phyloP scores from a whole-genome alignment of 2,888 invertebrate species.

The Aphidoletes aphidimyza region DNA sequence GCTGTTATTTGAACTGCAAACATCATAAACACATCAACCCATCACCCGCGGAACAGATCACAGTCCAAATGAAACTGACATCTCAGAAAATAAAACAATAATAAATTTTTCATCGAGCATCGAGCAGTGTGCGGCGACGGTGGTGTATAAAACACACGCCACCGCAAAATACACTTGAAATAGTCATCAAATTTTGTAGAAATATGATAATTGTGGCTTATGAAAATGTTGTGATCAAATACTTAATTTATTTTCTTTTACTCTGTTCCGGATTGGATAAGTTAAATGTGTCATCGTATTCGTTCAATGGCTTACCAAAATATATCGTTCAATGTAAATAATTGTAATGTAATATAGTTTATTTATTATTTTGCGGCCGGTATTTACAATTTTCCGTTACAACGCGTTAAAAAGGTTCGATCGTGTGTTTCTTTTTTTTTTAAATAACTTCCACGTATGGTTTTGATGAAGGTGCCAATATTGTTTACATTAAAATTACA shows the following conservation, averaged over 20 bases:
- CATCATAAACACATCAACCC: conserved; percentile 22
- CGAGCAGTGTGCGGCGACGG: background rate
- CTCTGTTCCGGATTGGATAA: background rate
- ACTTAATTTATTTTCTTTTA: background rate
- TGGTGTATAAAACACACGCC: conserved; percentile 26
- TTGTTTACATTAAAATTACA: too few species aligned
- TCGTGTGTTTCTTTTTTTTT: too few species aligned
- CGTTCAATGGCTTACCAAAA: too few species aligned
- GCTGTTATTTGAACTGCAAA: conserved; percentile 1
- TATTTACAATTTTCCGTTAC: too few species aligned
- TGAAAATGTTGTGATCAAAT: background rate
- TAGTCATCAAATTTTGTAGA: conserved; percentile 39
- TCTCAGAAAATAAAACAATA: background rate
- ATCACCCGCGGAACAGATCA: background rate
- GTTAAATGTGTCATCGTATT: conserved; percentile 1
- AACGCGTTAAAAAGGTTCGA: too few species aligned
- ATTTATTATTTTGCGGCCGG: too few species aligned
- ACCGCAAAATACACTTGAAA: background rate
- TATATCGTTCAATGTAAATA: too few species aligned
- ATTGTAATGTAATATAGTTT: too few species aligned
- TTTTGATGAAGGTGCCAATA: too few species aligned
- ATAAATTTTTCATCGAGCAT: background rate
- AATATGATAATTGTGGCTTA: conserved; percentile 25
- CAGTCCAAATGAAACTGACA: background rate
- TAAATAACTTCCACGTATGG: too few species aligned